phyloP scores from a whole-genome alignment of 2,113 vertebrate genomes.

The Cygnus buccinator region DNA sequence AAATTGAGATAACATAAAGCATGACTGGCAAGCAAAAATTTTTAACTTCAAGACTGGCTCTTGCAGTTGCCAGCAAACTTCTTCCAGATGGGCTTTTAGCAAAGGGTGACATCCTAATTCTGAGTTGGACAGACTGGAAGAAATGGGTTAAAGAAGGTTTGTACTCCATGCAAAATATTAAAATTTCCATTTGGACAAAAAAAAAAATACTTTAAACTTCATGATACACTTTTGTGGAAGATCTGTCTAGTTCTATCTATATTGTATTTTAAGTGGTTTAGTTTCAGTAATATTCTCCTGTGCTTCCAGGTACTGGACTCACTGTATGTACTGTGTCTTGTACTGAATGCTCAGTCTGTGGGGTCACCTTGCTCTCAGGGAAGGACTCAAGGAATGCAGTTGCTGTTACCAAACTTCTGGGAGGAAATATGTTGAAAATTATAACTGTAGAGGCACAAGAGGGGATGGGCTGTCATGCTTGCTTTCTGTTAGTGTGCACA shows the following conservation, averaged over 20 bases:
- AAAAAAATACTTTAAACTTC: neutral
- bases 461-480: neutral
- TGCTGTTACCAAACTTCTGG: neutral
- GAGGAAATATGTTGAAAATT: neutral
- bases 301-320: neutral
- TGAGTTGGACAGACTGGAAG: neutral
- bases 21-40: neutral
- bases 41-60: neutral
- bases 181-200: neutral
- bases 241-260: neutral
- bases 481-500: neutral
- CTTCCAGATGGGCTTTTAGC: neutral
- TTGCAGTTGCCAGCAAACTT: neutral
- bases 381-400: neutral
- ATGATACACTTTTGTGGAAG: neutral
- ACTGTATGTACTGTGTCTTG: fast-evolving
- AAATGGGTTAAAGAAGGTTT: neutral
- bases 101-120: neutral
- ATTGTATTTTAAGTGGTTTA: neutral
- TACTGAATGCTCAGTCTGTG: neutral
- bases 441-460: neutral
- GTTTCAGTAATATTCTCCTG: neutral
- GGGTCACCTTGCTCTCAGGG: neutral
- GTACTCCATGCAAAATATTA: neutral
- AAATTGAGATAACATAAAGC: constrained; percentile 43